A percentile compares a stretch with the other conserved stretches of the same genome.
These are phyloP conservation scores for Lepeophtheirus nordmannii DNA, from an alignment of 2,888 invertebrate genomes.

Conservation along the genomic window DNA sequence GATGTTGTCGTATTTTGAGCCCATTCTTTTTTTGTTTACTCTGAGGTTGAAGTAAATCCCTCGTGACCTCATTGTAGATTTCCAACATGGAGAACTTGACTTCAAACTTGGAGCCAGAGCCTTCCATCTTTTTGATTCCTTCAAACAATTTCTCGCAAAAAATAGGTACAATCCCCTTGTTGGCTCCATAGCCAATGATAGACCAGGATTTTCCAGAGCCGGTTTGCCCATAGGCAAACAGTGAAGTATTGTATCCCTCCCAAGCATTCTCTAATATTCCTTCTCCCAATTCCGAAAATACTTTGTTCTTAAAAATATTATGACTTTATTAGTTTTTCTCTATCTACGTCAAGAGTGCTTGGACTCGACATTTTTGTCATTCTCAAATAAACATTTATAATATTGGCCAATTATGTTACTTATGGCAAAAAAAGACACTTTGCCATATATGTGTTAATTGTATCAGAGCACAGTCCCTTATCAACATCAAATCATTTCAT, in stretches of 20 bases:
- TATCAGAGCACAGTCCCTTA: background rate
- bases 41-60: conserved; percentile 38
- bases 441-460: background rate
- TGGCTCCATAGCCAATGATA: conserved; percentile 41
- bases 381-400: background rate
- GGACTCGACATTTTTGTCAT: background rate
- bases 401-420: too few species aligned
- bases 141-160: conserved; percentile 41
- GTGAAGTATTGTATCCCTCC: conserved; percentile 42
- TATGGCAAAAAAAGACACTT: background rate
- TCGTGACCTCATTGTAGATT: conserved; percentile 43
- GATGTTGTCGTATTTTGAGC: conserved; percentile 42
- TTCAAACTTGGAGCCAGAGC: conserved; percentile 35
- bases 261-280: conserved; percentile 42
- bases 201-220: conserved; percentile 45
- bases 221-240: conserved; percentile 45
- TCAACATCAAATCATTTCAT: background rate
- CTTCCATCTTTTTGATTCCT: conserved; percentile 36
- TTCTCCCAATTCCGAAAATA: conserved; percentile 41
- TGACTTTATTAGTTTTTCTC: too few species aligned
- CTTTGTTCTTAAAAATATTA: conserved; percentile 34
- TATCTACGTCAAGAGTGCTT: too few species aligned
- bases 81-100: conserved; percentile 43
- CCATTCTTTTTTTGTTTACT: conserved; percentile 34
- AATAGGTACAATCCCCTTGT: conserved; percentile 43